Percentiles rank a stretch among this genome's conserved stretches.
Conservation (phyloP, 2,113 vertebrate genomes). For the Theristicus caerulescens region DNA sequence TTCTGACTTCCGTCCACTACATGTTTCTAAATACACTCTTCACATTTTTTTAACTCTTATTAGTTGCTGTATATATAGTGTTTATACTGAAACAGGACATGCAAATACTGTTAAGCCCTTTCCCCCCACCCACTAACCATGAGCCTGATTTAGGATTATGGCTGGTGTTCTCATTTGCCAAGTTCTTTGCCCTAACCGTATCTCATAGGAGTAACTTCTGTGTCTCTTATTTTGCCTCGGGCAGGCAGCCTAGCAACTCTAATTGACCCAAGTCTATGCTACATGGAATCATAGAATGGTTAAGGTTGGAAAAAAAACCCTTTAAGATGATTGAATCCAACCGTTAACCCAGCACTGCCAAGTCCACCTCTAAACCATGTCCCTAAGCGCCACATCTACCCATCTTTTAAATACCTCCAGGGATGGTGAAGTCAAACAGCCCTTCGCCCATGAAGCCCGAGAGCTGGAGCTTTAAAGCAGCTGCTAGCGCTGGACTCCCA, state of each 20-base stretch:
- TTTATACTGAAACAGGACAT: not conserved
- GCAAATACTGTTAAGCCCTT: not conserved
- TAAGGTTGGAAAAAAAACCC: too few relatives aligned
- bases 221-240: not conserved
- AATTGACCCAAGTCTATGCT: not conserved
- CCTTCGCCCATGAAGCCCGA: not conserved
- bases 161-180: not conserved
- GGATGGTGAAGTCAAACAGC: not conserved
- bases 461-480: not conserved
- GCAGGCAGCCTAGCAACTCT: not conserved
- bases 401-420: too few relatives aligned
- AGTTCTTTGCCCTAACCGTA: rapidly evolving
- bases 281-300: too few relatives aligned
- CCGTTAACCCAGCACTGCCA: too few relatives aligned
- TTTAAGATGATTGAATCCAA: too few relatives aligned
- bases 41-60: not conserved
- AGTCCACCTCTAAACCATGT: too few relatives aligned
- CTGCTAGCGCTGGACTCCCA: not conserved
- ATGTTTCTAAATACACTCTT: not conserved
- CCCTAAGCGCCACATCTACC: too few relatives aligned
- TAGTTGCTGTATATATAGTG: not conserved
- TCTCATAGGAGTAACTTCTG: not conserved
- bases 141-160: not conserved
- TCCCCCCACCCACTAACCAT: rapidly evolving
- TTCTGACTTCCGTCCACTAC: not conserved